phyloP scores from a whole-genome alignment of 1,140 invertebrate genomes.

The Pemphigus obesinymphae region DNA sequence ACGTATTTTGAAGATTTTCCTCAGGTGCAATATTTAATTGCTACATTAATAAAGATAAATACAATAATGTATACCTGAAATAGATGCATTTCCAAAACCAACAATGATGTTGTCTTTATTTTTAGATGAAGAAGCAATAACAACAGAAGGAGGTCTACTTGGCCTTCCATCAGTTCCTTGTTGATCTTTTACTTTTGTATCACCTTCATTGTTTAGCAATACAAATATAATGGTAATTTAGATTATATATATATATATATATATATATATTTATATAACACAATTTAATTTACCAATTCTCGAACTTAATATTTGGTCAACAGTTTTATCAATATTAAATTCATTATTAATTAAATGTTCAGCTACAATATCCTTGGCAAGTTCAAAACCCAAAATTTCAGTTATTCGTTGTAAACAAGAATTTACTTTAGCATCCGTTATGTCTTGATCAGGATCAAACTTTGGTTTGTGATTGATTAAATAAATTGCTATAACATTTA shows the following conservation, averaged over 20 bases:
- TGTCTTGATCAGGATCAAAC: conserved; percentile 20
- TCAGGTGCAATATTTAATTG: too few species aligned
- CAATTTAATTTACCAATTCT: conserved; percentile 27
- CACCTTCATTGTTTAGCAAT: neutral
- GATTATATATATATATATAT: neutral
- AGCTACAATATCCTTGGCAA: conserved; percentile 21
- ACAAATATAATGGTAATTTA: neutral
- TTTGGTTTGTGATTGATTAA: conserved; percentile 31
- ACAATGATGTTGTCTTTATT: conserved; percentile 34
- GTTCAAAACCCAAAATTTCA: conserved; percentile 27
- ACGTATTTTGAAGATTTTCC: neutral
- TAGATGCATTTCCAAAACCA: conserved; percentile 32
- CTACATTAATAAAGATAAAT: too few species aligned
- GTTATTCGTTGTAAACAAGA: conserved; percentile 19
- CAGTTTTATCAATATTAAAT: conserved; percentile 31
- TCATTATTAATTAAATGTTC: conserved; percentile 29
- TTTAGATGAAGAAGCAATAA: conserved; percentile 37
- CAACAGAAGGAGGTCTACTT: conserved; percentile 16
- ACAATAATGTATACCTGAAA: neutral
- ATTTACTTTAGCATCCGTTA: conserved; percentile 15
- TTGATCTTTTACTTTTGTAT: neutral
- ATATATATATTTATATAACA: neutral
- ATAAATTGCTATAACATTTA: conserved; percentile 28
- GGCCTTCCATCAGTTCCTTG: neutral
- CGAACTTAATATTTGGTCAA: conserved; percentile 30